Conservation (phyloP, 2,113 vertebrate species). For the Psephotus haematonotus region DNA sequence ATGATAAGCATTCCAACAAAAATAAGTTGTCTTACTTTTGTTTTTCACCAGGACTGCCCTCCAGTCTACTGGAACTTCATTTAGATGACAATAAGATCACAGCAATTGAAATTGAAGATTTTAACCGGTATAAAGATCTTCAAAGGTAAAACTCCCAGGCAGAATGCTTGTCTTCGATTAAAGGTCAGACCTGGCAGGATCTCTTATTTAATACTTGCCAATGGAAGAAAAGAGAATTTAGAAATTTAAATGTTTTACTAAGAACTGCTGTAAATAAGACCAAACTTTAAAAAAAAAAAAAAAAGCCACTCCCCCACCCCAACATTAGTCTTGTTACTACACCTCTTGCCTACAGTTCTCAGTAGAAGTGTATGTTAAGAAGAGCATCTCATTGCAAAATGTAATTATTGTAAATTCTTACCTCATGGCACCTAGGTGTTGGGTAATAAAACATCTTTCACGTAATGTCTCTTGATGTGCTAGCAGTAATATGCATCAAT, state of each 20-base stretch:
- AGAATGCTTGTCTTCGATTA: not conserved
- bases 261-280: not conserved
- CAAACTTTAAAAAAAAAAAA: not conserved
- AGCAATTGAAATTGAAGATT: conserved; percentile 90
- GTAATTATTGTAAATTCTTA: not conserved
- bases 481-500: not conserved
- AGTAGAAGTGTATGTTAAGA: not conserved
- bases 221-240: not conserved
- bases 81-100: conserved; percentile 94
- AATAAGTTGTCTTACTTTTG: not conserved
- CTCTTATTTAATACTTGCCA: not conserved
- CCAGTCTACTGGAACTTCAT: conserved; percentile 88
- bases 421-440: not conserved
- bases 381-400: not conserved
- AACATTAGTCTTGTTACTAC: not conserved
- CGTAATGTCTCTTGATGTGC: not conserved
- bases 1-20: not conserved
- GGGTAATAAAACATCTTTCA: not conserved
- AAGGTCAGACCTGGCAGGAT: not conserved
- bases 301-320: not conserved
- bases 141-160: conserved; percentile 79
- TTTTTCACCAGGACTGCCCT: conserved; percentile 78
- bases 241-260: not conserved
- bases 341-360: not conserved
- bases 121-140: conserved; percentile 90